Base-by-base conservation (phyloP, 2,797 vertebrate species). In the Scarus forsteni region DNA sequence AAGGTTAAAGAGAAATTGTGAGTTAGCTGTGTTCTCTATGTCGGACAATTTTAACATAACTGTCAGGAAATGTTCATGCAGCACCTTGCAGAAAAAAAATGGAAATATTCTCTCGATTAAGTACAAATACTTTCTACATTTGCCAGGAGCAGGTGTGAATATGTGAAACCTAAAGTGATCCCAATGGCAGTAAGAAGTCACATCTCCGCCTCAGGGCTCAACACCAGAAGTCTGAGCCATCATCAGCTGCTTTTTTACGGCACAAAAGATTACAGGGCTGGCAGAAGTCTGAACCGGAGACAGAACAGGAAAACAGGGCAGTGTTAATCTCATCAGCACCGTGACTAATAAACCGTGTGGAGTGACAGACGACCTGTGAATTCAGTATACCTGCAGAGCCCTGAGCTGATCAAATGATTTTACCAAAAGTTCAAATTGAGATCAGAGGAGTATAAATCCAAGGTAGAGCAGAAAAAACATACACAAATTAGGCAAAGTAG, bases 291-390 rank as follows among this genome's bases (percentile, higher is more conserved):
- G 74, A 80, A 72, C 14, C 10, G 39, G 57, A 60, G 76, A 88
- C 77, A 80, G 43, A 48, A 72, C 48, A 55, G 42, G 52, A 6
- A 73, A 66, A 38, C 55, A 50, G 16, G 43, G 34, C 67, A 34
- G 57, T 7, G 71, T 81, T 83, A 83, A 89, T 91, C 80, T 77
- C 82, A 87, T 90, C 75, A 80, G 56, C 49, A 42, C 79, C 39
- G 72, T 79, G 79, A 78, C 81, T 77, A 84, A 82, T 84, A 86
- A 85, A 73, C 52, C 56, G 1, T 39, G 19, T 60, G 73, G 66
- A 85, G 75, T 65, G 70, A 60, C 34, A 53, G 83, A 77, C 43
- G 38, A 78, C 81, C 82, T 74, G 76, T 70, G 65, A 82, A 79
- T 75, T 70, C 73, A 15, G 36, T 49, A 36, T 78, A 70, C 79